These are phyloP conservation scores for Chymomyza caudatula DNA, from an alignment of 2,888 invertebrate genomes.

Conservation along the genomic window DNA sequence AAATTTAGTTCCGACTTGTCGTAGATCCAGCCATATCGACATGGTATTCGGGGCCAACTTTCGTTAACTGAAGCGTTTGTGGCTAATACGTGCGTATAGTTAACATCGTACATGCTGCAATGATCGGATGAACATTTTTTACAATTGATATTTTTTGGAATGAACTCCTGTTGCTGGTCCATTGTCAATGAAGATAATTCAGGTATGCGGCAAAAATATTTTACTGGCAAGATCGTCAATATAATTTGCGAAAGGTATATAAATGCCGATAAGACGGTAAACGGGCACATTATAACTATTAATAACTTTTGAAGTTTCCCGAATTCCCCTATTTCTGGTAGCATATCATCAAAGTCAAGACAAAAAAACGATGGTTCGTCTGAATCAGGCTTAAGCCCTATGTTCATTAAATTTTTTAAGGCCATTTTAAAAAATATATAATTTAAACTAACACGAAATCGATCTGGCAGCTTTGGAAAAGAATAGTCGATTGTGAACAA, in stretches of 20 bases:
- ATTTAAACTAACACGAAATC: background rate
- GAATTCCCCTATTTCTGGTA: slow-evolving; percentile 38
- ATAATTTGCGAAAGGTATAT: slow-evolving; percentile 92
- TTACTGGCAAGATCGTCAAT: slow-evolving; percentile 86
- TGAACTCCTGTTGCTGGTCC: slow-evolving; percentile 84
- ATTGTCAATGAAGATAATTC: slow-evolving; percentile 83
- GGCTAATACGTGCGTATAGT: slow-evolving; percentile 80
- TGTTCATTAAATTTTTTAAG: background rate
- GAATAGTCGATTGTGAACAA: background rate
- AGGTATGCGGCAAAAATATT: slow-evolving; percentile 89
- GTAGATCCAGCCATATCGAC: slow-evolving; percentile 88
- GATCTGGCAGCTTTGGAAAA: background rate
- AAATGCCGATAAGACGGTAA: slow-evolving; percentile 89
- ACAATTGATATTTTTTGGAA: slow-evolving; percentile 82
- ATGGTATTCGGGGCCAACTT: slow-evolving; percentile 83
- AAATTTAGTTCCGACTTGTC: slow-evolving; percentile 88
- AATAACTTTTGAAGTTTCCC: slow-evolving; percentile 74
- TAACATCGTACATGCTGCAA: slow-evolving; percentile 87
- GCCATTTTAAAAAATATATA: background rate
- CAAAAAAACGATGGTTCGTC: slow-evolving; percentile 11
- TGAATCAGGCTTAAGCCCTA: background rate
- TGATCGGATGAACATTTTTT: slow-evolving; percentile 80
- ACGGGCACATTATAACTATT: slow-evolving; percentile 89
- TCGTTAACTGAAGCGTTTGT: slow-evolving; percentile 82
- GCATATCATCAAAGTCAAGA: slow-evolving; percentile 33